phyloP scores from a whole-genome alignment of 1,140 invertebrate genomes.

The Aphelinus certus region DNA sequence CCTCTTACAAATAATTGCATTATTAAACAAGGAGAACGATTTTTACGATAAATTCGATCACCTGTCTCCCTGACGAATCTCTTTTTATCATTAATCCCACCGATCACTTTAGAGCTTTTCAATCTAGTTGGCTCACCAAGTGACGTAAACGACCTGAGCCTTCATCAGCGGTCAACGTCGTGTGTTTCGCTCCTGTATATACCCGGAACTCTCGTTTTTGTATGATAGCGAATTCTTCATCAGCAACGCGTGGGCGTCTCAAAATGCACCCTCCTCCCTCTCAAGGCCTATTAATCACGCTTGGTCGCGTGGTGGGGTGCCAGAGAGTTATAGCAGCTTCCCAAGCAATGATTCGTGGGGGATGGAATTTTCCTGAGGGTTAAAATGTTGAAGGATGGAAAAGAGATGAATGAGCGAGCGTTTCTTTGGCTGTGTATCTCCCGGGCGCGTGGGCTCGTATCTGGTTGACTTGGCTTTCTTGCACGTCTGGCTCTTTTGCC shows the following conservation, averaged over 20 bases:
- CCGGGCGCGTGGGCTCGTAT: not conserved
- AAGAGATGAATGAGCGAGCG: not conserved
- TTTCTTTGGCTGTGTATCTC: not conserved
- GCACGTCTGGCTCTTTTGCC: not conserved
- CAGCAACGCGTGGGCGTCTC: not conserved
- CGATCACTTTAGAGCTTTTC: too few species aligned
- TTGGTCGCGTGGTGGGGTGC: not conserved
- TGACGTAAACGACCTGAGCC: too few species aligned
- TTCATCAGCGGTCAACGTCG: too few species aligned
- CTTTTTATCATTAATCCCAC: too few species aligned
- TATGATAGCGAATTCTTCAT: not conserved
- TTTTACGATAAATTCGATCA: too few species aligned
- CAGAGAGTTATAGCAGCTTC: not conserved
- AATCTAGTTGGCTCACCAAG: too few species aligned
- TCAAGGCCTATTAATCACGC: slow-evolving; percentile 11
- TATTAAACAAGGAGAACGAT: too few species aligned
- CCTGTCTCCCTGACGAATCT: too few species aligned
- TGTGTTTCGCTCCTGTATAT: too few species aligned
- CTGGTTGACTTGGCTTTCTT: slow-evolving; percentile 10
- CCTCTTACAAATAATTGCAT: too few species aligned
- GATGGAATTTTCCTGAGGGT: not conserved
- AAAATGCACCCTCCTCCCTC: not conserved
- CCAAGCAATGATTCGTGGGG: too few species aligned
- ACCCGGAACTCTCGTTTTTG: too few species aligned
- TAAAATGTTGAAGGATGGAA: slow-evolving; percentile 13